Conservation (phyloP, 2,113 vertebrate genomes). For the Neolamprologus variostigma region DNA sequence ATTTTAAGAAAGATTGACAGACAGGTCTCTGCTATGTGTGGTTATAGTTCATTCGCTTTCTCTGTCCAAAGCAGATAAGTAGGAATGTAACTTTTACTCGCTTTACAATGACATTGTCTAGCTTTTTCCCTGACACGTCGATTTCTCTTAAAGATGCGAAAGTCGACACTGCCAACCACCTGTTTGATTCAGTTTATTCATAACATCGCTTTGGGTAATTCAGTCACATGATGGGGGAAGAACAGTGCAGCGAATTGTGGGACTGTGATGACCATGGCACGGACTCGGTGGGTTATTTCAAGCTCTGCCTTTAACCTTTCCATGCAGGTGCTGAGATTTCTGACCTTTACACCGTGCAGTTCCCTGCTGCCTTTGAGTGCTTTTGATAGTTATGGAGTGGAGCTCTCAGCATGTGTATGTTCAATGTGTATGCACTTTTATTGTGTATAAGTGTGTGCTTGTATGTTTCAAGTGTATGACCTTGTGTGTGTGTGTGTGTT, state of each 20-base stretch:
- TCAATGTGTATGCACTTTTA: conserved; percentile 14
- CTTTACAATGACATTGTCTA: neutral
- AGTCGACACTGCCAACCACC: neutral
- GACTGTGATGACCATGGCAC: neutral
- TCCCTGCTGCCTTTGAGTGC: conserved; percentile 56
- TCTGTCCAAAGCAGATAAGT: neutral
- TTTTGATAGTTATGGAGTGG: conserved; percentile 47
- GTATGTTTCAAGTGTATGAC: neutral
- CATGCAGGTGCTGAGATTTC: conserved; percentile 48
- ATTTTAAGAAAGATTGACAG: neutral
- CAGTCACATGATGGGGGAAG: neutral
- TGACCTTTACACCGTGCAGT: conserved; percentile 49
- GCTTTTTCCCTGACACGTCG: neutral
- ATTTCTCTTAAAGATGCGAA: neutral
- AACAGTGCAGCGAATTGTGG: neutral
- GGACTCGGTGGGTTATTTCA: conserved; percentile 37
- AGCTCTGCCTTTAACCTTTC: conserved; percentile 65
- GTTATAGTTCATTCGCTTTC: neutral
- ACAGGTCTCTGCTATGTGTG: neutral
- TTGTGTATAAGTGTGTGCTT: neutral
- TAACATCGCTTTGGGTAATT: neutral
- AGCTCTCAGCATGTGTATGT: neutral
- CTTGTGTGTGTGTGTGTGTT: neutral
- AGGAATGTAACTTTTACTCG: neutral
- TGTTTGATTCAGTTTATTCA: neutral